Evolutionary conservation across 2,797 vertebrate genomes (phyloP).

Genomic region (Anguilla megastoma): DNA sequence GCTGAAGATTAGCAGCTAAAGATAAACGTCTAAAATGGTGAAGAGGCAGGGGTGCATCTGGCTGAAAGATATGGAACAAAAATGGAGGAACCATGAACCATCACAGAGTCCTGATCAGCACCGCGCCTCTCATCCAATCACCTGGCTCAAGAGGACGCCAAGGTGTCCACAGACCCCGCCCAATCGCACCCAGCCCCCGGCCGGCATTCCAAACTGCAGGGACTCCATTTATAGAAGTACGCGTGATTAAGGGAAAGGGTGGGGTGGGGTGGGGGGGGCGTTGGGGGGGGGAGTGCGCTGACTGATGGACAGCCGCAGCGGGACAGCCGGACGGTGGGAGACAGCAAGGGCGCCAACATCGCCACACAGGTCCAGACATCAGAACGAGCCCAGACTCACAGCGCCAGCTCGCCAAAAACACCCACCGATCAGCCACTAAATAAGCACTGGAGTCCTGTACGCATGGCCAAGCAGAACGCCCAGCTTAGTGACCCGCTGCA

Average conservation of each 20-base stretch:
- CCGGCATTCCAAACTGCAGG: background rate
- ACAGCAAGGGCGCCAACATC: too few relatives aligned
- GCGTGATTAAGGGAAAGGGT: background rate
- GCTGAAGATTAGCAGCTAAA: too few relatives aligned
- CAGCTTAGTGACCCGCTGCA: background rate
- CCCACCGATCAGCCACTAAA: background rate
- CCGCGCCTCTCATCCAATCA: background rate
- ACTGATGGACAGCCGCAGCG: background rate
- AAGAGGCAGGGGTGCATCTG: background rate
- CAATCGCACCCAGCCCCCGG: background rate
- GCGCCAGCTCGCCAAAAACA: too few relatives aligned
- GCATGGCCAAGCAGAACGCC: background rate
- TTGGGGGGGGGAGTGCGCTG: background rate
- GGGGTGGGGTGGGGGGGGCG: background rate
- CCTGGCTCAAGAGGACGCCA: background rate
- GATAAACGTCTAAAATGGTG: too few relatives aligned
- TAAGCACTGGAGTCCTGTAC: background rate
- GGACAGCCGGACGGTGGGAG: too few relatives aligned
- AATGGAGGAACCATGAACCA: background rate
- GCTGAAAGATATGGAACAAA: background rate
- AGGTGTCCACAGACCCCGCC: background rate
- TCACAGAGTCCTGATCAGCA: background rate
- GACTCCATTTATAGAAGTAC: background rate
- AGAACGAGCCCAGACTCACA: too few relatives aligned
- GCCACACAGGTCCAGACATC: too few relatives aligned